Conservation (phyloP, 2,113 vertebrate genomes). For the Ailurus styani region DNA sequence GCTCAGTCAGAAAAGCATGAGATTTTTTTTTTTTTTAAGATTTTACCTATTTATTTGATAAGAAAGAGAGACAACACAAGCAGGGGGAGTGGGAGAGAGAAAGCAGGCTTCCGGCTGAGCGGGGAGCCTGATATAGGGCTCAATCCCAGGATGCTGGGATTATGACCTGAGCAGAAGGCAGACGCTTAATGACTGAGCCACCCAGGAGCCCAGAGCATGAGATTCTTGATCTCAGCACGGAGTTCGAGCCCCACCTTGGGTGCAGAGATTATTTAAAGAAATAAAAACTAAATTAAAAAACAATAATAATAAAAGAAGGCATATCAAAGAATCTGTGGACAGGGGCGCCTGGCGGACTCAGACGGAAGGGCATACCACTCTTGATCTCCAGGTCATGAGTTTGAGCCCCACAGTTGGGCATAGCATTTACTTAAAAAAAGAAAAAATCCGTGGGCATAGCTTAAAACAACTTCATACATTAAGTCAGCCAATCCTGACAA, state of each 20-base stretch:
- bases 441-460: not conserved
- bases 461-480: not conserved
- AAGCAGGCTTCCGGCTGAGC: too few relatives aligned
- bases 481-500: not conserved
- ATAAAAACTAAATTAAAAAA: not conserved
- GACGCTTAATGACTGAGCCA: too few relatives aligned
- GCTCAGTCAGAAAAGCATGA: not conserved
- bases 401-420: not conserved
- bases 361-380: not conserved
- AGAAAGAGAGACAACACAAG: too few relatives aligned
- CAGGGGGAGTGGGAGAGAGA: too few relatives aligned
- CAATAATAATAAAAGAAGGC: not conserved
- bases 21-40: too few relatives aligned
- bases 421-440: not conserved
- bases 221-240: not conserved
- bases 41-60: too few relatives aligned
- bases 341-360: not conserved
- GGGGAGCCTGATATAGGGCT: too few relatives aligned
- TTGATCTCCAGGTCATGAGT: not conserved
- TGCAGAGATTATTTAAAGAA: not conserved
- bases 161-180: too few relatives aligned
- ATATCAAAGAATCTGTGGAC: not conserved
- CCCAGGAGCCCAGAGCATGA: not conserved
- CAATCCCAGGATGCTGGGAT: too few relatives aligned
- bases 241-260: not conserved